These are phyloP conservation scores for Dryococelus australis DNA, from an alignment of 2,888 invertebrate genomes.

Conservation along the genomic window DNA sequence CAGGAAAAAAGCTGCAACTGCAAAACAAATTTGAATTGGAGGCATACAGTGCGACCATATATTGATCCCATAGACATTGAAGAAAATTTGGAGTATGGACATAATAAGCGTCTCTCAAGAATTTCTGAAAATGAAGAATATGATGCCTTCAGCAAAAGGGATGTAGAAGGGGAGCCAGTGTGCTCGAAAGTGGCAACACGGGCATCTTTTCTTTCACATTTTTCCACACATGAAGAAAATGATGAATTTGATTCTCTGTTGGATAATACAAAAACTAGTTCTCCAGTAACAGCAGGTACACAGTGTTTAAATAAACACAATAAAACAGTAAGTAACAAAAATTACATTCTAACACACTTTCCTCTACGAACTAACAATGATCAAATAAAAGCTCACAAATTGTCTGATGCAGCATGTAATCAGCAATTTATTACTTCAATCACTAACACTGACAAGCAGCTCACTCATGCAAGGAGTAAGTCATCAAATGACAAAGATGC, in stretches of 20 bases:
- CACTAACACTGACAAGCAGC: background rate
- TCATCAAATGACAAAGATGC: no score
- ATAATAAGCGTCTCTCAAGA: background rate
- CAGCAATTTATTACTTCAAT: background rate
- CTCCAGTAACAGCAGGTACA: background rate
- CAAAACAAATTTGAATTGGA: slow-evolving; percentile 1
- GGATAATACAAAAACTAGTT: background rate
- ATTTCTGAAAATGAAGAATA: background rate
- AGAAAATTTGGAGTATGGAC: background rate
- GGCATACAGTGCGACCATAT: background rate
- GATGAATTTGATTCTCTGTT: background rate
- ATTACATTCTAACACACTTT: background rate
- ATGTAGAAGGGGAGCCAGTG: background rate
- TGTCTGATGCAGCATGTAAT: background rate
- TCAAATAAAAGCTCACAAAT: background rate
- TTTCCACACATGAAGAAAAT: background rate
- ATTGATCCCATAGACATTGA: background rate
- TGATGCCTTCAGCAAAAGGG: background rate
- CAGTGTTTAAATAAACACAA: background rate
- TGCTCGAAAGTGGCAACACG: background rate
- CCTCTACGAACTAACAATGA: background rate
- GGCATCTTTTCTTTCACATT: background rate
- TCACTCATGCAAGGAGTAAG: no score
- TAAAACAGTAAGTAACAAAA: background rate
- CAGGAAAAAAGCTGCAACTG: background rate